A percentile compares a stretch with the other conserved stretches of the same genome.
Conservation (phyloP, 2,797 vertebrate genomes). For the Jordanella pulchra region DNA sequence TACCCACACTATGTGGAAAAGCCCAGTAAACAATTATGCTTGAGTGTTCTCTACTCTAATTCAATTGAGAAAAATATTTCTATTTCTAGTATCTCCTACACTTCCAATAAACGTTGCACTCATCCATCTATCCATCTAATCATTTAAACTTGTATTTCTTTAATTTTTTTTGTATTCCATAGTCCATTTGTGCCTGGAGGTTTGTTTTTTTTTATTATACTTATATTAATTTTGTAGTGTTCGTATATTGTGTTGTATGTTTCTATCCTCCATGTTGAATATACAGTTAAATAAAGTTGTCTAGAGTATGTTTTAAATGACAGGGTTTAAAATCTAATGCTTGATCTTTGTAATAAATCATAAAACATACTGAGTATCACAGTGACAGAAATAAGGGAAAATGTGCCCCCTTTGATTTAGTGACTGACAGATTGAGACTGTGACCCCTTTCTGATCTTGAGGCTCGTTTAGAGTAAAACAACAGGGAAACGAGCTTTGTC, state of each 20-base stretch:
- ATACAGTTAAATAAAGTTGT: background rate
- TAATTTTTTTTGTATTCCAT: too few species aligned
- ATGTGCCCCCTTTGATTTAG: conserved; percentile 37
- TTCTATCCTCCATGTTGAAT: background rate
- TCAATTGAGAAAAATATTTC: background rate
- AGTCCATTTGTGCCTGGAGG: background rate
- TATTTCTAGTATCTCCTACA: background rate
- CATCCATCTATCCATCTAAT: background rate
- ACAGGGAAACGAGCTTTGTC: conserved; percentile 54
- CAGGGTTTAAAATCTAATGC: background rate
- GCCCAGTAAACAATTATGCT: background rate
- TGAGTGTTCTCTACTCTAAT: too few species aligned
- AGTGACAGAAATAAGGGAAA: conserved; percentile 38
- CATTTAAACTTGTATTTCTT: too few species aligned
- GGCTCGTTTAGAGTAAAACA: conserved; percentile 48
- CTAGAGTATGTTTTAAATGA: background rate
- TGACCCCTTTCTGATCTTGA: conserved; percentile 54
- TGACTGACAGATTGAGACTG: conserved; percentile 39
- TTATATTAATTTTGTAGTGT: background rate
- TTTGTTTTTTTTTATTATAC: conserved; percentile 15
- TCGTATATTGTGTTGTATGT: background rate
- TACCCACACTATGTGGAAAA: background rate
- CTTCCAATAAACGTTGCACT: background rate
- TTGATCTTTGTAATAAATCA: conserved; percentile 1
- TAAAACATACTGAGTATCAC: background rate